Conservation (phyloP, 1,140 invertebrate genomes). For the Hetaerina americana region DNA sequence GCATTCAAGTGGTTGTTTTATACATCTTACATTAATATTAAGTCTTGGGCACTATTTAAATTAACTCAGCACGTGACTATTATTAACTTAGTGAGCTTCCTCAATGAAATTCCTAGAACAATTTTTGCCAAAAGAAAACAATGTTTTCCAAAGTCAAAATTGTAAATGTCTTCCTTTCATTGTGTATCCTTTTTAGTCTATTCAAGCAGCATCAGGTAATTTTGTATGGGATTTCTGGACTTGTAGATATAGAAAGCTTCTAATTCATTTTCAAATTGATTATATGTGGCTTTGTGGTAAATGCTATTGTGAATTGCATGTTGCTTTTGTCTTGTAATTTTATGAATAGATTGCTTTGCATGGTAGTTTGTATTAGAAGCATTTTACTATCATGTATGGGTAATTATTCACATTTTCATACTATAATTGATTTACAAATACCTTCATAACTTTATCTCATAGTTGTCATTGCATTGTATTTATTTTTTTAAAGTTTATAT, state of each 20-base stretch:
- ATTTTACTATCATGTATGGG: neutral
- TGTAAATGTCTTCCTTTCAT: neutral
- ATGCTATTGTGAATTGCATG: too few species aligned
- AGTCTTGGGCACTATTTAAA: neutral
- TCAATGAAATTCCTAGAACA: neutral
- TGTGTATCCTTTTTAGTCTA: neutral
- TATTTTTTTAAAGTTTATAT: neutral
- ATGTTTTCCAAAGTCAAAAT: neutral
- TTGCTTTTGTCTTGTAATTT: neutral
- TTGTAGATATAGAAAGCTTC: neutral
- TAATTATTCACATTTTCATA: neutral
- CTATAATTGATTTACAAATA: neutral
- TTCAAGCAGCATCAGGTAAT: neutral
- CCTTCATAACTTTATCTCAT: neutral
- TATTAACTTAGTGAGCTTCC: neutral
- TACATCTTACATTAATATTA: too few species aligned
- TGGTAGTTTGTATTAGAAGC: neutral
- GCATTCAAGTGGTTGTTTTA: too few species aligned
- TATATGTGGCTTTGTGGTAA: too few species aligned
- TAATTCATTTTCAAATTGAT: neutral
- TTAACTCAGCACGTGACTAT: neutral
- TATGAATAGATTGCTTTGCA: neutral
- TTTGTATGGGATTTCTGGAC: slow-evolving; percentile 14
- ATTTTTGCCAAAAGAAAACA: slow-evolving; percentile 1
- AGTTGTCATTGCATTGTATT: neutral